Evolutionary conservation across 2,888 invertebrate species (phyloP).

Genomic region (Phoenoteleia sp.): DNA sequence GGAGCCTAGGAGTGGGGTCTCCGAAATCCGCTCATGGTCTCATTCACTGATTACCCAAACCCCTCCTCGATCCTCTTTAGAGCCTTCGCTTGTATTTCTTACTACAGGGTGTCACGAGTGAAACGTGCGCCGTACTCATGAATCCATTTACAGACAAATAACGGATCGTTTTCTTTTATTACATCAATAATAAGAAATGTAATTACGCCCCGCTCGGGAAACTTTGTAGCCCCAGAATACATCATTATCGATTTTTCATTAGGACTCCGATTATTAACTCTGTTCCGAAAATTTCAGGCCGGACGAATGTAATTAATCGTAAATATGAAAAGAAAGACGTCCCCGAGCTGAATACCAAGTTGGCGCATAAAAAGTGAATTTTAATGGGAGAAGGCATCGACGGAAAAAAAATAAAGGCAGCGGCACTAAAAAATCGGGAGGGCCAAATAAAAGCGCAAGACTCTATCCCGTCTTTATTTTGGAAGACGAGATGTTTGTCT

Average conservation of each 20-base stretch:
- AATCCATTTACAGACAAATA: slow-evolving; percentile 67
- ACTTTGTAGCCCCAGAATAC: slow-evolving; percentile 8
- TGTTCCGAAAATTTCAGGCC: neutral
- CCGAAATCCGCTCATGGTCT: slow-evolving; percentile 84
- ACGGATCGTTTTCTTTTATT: slow-evolving; percentile 67
- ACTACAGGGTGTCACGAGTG: slow-evolving; percentile 79
- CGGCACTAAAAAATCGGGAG: slow-evolving; percentile 14
- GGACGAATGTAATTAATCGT: slow-evolving; percentile 13
- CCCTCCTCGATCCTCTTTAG: slow-evolving; percentile 76
- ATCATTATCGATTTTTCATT: slow-evolving; percentile 27
- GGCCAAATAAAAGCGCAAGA: slow-evolving; percentile 31
- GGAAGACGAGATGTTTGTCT: slow-evolving; percentile 40
- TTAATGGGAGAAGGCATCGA: neutral
- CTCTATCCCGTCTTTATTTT: slow-evolving; percentile 70
- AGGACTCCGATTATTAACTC: neutral
- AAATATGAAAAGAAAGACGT: neutral
- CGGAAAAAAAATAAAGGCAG: slow-evolving; percentile 4
- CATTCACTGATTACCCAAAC: slow-evolving; percentile 84
- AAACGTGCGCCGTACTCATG: slow-evolving; percentile 67
- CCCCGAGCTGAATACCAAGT: neutral
- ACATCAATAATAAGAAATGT: slow-evolving; percentile 59
- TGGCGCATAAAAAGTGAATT: slow-evolving; percentile 37
- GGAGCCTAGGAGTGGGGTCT: slow-evolving; percentile 81
- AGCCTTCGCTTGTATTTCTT: slow-evolving; percentile 83
- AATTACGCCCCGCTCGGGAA: slow-evolving; percentile 15